Conservation (phyloP, 1,140 invertebrate genomes). For the Camponotus pennsylvanicus region DNA sequence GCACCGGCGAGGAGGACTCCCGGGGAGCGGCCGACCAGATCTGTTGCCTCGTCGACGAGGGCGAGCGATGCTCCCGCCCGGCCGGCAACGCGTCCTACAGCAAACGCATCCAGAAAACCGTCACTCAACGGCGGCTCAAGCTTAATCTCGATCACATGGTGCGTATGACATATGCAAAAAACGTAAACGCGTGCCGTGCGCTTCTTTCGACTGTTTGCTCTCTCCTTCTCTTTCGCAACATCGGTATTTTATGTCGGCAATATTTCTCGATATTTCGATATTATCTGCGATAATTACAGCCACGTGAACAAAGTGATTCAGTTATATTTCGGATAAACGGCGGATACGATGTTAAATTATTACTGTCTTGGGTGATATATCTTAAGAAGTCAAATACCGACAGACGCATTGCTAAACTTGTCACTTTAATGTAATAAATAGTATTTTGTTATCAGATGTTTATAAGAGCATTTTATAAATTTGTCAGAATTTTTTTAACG, state of each 20-base stretch:
- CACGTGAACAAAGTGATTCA: too few relatives aligned
- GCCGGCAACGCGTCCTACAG: conserved; percentile 99
- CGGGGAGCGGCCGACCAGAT: conserved; percentile 94
- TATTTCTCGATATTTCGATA: not conserved
- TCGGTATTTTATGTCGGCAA: not conserved
- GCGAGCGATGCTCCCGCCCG: conserved; percentile 93
- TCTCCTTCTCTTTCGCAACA: too few relatives aligned
- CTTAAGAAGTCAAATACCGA: too few relatives aligned
- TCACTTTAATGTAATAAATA: too few relatives aligned
- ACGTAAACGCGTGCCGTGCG: not conserved
- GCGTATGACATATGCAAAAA: conserved; percentile 76
- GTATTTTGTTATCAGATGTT: not conserved
- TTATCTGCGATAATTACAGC: too few relatives aligned
- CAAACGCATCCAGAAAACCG: conserved; percentile 98
- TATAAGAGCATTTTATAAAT: not conserved
- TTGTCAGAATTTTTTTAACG: not conserved
- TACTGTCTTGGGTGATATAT: too few relatives aligned
- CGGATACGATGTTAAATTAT: too few relatives aligned
- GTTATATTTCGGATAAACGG: too few relatives aligned
- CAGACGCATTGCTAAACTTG: too few relatives aligned
- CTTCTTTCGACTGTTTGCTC: too few relatives aligned
- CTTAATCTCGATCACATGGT: conserved; percentile 95
- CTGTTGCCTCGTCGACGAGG: conserved; percentile 97
- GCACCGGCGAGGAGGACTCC: conserved; percentile 95
- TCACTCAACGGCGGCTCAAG: conserved; percentile 96